Conservation (phyloP, 2,888 invertebrate species). For the Cryptocephalus moraei region DNA sequence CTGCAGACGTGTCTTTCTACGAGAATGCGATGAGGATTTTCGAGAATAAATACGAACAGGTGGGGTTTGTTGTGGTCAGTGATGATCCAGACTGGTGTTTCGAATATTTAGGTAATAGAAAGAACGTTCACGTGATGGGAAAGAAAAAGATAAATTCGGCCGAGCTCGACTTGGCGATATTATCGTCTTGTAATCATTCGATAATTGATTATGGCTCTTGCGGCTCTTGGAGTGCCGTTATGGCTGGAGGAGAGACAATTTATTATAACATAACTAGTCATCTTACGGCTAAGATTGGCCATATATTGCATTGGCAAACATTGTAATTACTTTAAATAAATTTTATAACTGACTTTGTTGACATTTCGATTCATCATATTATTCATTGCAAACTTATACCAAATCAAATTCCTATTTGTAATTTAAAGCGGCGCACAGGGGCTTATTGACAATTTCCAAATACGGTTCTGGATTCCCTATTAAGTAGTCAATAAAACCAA, state of each 20-base stretch:
- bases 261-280: slow-evolving; percentile 37
- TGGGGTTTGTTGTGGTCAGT: slow-evolving; percentile 39
- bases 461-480: too few relatives aligned
- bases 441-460: too few relatives aligned
- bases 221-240: slow-evolving; percentile 42
- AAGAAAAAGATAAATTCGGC: slow-evolving; percentile 31
- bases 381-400: too few relatives aligned
- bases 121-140: slow-evolving; percentile 36
- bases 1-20: slow-evolving; percentile 36
- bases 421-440: too few relatives aligned
- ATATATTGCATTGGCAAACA: slow-evolving; percentile 5
- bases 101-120: slow-evolving; percentile 28
- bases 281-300: slow-evolving; percentile 34
- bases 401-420: too few relatives aligned
- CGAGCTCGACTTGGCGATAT: slow-evolving; percentile 39
- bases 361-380: too few relatives aligned
- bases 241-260: slow-evolving; percentile 41
- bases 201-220: slow-evolving; percentile 45
- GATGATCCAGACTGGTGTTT: slow-evolving; percentile 42
- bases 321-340: too few relatives aligned
- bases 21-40: slow-evolving; percentile 38
- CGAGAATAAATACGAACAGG: slow-evolving; percentile 33
- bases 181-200: slow-evolving; percentile 43
- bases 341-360: too few relatives aligned
- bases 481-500: too few relatives aligned